Evolutionary conservation across 2,888 invertebrate species (phyloP).

Genomic region (Chalcosyrphus nemorum): DNA sequence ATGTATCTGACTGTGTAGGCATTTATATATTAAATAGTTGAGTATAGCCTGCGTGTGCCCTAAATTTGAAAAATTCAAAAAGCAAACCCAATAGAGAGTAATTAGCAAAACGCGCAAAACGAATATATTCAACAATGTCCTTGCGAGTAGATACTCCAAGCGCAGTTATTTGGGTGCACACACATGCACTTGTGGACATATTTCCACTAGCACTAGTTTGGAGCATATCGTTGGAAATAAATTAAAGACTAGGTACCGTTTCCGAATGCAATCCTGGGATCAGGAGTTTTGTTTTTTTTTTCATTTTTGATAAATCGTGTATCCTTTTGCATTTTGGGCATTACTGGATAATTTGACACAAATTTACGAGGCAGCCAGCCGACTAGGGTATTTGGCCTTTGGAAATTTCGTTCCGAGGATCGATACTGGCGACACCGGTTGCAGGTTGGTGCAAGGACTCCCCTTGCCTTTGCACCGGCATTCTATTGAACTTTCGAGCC

Average conservation of each 20-base stretch:
- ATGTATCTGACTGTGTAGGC: not conserved
- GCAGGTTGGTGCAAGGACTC: not conserved
- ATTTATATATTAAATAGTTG: not conserved
- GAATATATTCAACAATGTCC: conserved; percentile 33
- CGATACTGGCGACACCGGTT: not conserved
- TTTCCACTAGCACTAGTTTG: conserved; percentile 3
- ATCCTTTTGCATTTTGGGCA: not conserved
- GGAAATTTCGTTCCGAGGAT: not conserved
- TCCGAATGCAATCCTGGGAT: not conserved
- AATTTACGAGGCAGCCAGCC: conserved; percentile 19
- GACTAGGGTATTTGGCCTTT: conserved; percentile 5
- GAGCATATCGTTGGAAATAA: conserved; percentile 20
- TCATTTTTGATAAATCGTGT: conserved; percentile 8
- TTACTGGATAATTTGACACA: conserved; percentile 22
- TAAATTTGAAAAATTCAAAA: too few relatives aligned
- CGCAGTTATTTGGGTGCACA: not conserved
- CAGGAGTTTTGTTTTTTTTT: not conserved
- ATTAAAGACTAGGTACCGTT: not conserved
- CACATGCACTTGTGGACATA: conserved; percentile 6
- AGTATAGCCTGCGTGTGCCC: not conserved
- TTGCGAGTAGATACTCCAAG: not conserved
- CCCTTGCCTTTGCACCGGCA: too few relatives aligned
- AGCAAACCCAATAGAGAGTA: conserved; percentile 34
- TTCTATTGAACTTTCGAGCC: not conserved
- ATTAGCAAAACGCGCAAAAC: conserved; percentile 40